phyloP scores from a whole-genome alignment of 2,113 vertebrate genomes.

The Mirounga angustirostris region DNA sequence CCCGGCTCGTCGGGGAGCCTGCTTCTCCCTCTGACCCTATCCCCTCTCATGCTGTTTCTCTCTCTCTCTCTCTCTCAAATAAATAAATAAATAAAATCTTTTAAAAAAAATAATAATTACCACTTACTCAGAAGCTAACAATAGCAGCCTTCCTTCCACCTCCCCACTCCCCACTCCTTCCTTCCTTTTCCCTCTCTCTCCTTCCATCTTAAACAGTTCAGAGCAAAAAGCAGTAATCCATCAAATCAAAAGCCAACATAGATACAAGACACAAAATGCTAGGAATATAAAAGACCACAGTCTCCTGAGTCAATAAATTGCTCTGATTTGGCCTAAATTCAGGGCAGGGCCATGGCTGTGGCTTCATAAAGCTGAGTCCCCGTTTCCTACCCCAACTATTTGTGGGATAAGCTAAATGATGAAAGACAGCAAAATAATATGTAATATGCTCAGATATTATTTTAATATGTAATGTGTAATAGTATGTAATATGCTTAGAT shows the following conservation, averaged over 20 bases:
- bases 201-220: slow-evolving; percentile 46
- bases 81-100: too few relatives aligned
- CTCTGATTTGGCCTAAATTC: neutral
- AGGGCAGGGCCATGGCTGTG: neutral
- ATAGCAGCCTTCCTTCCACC: neutral
- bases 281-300: slow-evolving; percentile 26
- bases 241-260: slow-evolving; percentile 29
- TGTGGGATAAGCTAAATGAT: neutral
- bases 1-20: too few relatives aligned
- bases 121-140: slow-evolving; percentile 60
- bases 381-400: slow-evolving; percentile 1
- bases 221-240: slow-evolving; percentile 45
- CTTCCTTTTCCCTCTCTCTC: neutral
- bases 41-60: too few relatives aligned
- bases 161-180: neutral
- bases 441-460: neutral
- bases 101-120: slow-evolving; percentile 44
- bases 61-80: too few relatives aligned
- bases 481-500: neutral
- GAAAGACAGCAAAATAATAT: slow-evolving; percentile 6
- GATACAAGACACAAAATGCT: slow-evolving; percentile 28
- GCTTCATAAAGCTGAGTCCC: neutral
- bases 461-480: neutral
- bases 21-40: too few relatives aligned
- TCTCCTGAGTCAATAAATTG: neutral